phyloP scores from a whole-genome alignment of 2,888 invertebrate species.

The Dryadula phaetusa region DNA sequence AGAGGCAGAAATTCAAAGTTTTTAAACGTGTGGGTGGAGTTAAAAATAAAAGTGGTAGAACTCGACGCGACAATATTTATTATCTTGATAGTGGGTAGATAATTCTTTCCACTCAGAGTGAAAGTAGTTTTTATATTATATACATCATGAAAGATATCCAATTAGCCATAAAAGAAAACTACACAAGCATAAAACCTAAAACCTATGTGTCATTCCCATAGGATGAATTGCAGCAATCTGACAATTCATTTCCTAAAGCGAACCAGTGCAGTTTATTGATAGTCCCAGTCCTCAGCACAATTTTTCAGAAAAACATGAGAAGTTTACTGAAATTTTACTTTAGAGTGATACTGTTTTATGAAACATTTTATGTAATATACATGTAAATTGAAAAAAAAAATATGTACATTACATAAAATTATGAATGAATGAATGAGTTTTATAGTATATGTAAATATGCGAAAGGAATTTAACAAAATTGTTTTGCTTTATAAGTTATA shows the following conservation, averaged over 20 bases:
- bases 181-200: background rate
- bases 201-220: slow-evolving; percentile 19
- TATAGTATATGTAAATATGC: no score
- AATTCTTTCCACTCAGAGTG: background rate
- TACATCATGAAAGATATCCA: background rate
- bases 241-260: slow-evolving; percentile 35
- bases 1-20: background rate
- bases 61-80: background rate
- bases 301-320: slow-evolving; percentile 23
- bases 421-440: no score
- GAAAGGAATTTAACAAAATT: no score
- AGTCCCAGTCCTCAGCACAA: slow-evolving; percentile 12
- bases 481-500: no score
- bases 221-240: slow-evolving; percentile 16
- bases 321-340: background rate
- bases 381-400: background rate
- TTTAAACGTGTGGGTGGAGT: background rate
- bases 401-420: no score
- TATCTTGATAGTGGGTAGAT: slow-evolving; percentile 10
- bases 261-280: slow-evolving; percentile 29
- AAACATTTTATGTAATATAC: background rate
- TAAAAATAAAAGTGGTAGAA: slow-evolving; percentile 2
- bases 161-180: background rate
- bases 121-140: slow-evolving; percentile 6
- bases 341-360: background rate